phyloP scores from a whole-genome alignment of 2,113 vertebrate genomes.

The Chaetura pelagica region DNA sequence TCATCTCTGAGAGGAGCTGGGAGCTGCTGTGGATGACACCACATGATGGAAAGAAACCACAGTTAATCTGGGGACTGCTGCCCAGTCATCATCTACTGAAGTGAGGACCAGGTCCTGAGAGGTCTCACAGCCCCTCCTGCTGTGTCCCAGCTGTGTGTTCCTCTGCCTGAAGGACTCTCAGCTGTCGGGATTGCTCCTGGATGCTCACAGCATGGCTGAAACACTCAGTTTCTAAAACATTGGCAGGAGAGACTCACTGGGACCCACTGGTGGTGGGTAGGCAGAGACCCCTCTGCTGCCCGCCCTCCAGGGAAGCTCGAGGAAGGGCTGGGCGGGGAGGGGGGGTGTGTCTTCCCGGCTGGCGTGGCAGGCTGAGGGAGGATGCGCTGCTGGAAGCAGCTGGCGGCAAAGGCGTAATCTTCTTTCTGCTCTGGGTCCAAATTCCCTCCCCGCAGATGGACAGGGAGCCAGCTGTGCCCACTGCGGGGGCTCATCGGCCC shows the following conservation, averaged over 20 bases:
- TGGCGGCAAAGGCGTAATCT: background rate
- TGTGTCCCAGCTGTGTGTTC: background rate
- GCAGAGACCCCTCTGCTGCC: background rate
- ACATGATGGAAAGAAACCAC: background rate
- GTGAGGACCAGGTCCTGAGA: background rate
- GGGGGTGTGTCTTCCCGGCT: rapidly evolving
- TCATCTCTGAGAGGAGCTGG: background rate
- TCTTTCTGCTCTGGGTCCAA: background rate
- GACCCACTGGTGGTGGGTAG: rapidly evolving
- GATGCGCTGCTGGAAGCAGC: background rate
- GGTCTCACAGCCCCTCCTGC: too few species aligned
- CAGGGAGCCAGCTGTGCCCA: background rate
- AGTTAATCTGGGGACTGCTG: background rate
- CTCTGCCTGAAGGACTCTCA: background rate
- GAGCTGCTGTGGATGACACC: rapidly evolving
- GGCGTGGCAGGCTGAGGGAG: background rate
- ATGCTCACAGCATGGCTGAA: background rate
- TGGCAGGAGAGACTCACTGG: rapidly evolving
- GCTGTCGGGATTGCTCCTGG: rapidly evolving
- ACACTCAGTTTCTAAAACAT: background rate
- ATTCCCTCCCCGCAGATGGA: background rate
- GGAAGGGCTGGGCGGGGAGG: background rate
- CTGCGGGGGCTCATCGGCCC: background rate
- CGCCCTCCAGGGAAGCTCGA: background rate
- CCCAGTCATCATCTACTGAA: background rate